These are phyloP conservation scores for Toxotes lorentzi DNA, from an alignment of 2,797 vertebrate species.

Conservation along the genomic window DNA sequence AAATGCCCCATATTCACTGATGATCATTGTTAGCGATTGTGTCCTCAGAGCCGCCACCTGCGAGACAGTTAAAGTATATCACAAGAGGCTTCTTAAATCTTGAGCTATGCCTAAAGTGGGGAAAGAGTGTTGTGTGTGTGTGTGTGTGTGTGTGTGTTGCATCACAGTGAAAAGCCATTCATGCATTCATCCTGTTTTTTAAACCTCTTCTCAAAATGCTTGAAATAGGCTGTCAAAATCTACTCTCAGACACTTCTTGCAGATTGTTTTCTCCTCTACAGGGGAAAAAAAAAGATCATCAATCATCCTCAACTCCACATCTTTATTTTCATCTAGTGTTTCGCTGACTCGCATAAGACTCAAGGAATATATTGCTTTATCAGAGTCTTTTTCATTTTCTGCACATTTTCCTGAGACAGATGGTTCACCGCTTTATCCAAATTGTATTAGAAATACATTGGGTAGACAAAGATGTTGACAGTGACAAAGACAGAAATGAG, in stretches of 20 bases:
- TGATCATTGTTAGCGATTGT: conserved; percentile 32
- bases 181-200: conserved; percentile 6
- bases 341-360: conserved; percentile 43
- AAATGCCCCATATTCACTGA: conserved; percentile 38
- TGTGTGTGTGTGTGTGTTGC: conserved; percentile 1
- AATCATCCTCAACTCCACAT: conserved; percentile 45
- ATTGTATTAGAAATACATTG: background rate
- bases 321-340: conserved; percentile 31
- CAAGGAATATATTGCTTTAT: conserved; percentile 28
- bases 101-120: conserved; percentile 13
- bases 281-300: conserved; percentile 35
- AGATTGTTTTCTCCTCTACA: conserved; percentile 40
- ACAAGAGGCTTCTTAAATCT: conserved; percentile 13
- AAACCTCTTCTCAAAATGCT: conserved; percentile 30
- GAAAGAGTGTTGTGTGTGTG: background rate
- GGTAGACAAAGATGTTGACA: conserved; percentile 1
- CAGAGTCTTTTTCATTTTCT: conserved; percentile 23
- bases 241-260: conserved; percentile 12
- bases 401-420: conserved; percentile 10
- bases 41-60: conserved; percentile 34
- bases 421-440: background rate
- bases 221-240: conserved; percentile 35
- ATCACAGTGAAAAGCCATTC: conserved; percentile 11
- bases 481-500: background rate
- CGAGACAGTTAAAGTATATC: conserved; percentile 38